Evolutionary conservation across 2,113 vertebrate genomes (phyloP).

Genomic region (Orthochromis indermauri): DNA sequence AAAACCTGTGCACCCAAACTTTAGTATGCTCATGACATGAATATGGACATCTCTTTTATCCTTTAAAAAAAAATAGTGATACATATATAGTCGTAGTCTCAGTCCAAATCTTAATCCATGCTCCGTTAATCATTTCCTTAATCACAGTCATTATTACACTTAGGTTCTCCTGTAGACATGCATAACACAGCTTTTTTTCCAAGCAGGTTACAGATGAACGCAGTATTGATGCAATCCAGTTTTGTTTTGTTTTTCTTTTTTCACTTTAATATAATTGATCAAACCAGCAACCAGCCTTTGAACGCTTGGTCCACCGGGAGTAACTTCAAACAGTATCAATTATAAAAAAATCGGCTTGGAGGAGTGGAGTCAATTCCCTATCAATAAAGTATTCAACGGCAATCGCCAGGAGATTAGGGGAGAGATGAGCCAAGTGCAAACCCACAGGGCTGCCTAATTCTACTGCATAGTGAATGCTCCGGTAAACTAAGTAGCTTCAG

Average conservation of each 20-base stretch:
- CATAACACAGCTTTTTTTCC: not conserved
- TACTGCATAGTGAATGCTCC: slow-evolving; percentile 39
- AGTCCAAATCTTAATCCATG: not conserved
- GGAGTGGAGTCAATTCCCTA: slow-evolving; percentile 60
- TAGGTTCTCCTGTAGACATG: not conserved
- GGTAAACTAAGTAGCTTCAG: slow-evolving; percentile 40
- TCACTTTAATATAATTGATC: slow-evolving; percentile 69
- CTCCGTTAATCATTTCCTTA: not conserved
- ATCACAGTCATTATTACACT: not conserved
- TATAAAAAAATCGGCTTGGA: slow-evolving; percentile 65
- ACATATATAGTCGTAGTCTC: not conserved
- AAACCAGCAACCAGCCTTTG: slow-evolving; percentile 61
- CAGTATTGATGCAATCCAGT: slow-evolving; percentile 36
- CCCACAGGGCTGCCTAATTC: slow-evolving; percentile 58
- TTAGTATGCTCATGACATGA: not conserved
- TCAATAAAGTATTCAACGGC: slow-evolving; percentile 67
- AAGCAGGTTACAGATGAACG: not conserved
- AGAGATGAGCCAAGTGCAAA: slow-evolving; percentile 49
- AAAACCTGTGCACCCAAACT: not conserved
- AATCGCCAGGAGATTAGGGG: slow-evolving; percentile 62
- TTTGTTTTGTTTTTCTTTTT: not conserved
- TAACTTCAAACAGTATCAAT: slow-evolving; percentile 71
- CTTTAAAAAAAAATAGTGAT: not conserved
- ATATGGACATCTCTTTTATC: not conserved
- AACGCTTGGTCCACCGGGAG: slow-evolving; percentile 36